These are phyloP conservation scores for Fregetta grallaria DNA, from an alignment of 2,113 vertebrate species.

Conservation along the genomic window DNA sequence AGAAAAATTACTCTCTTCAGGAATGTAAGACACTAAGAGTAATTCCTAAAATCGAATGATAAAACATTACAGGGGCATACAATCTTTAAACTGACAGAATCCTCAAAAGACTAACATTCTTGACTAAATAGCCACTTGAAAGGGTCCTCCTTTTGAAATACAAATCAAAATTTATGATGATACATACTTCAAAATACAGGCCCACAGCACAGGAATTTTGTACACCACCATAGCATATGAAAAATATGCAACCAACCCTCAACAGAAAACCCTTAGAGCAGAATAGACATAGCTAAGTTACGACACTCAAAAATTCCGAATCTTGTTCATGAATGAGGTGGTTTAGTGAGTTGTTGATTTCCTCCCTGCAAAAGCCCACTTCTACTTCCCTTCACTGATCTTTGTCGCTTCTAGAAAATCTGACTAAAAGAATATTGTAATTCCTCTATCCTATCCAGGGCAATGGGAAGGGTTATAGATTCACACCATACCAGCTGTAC, in stretches of 20 bases:
- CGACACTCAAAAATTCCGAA: not conserved
- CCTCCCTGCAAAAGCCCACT: not conserved
- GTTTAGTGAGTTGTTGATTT: not conserved
- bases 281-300: not conserved
- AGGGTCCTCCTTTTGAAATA: not conserved
- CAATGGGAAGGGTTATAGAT: not conserved
- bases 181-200: not conserved
- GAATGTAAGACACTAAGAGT: not conserved
- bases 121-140: not conserved
- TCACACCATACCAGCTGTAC: not conserved
- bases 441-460: not conserved
- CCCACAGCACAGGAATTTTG: accelerated
- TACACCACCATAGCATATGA: not conserved
- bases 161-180: not conserved
- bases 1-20: not conserved
- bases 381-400: not conserved
- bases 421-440: not conserved
- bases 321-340: not conserved
- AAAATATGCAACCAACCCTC: not conserved
- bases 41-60: not conserved
- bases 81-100: not conserved
- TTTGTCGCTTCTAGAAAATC: not conserved
- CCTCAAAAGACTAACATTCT: not conserved
- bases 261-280: not conserved
- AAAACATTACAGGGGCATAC: not conserved